Percentiles rank a stretch among this genome's conserved stretches.
These are phyloP conservation scores for Terebella lapidaria DNA, from an alignment of 2,888 invertebrate genomes.

Conservation along the genomic window DNA sequence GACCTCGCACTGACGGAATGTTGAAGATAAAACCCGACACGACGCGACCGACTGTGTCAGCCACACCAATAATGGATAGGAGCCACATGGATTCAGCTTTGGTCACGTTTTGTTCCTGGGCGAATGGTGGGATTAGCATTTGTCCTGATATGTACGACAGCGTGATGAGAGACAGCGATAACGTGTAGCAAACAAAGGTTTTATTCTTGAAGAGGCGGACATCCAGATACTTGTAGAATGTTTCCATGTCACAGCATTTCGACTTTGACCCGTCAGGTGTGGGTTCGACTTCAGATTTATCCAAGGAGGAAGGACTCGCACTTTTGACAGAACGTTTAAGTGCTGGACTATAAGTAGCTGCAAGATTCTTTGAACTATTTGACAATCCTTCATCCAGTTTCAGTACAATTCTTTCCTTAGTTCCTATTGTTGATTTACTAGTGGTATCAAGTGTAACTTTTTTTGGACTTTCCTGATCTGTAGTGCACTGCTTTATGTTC, in stretches of 20 bases:
- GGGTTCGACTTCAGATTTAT: background rate
- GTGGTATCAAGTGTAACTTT: background rate
- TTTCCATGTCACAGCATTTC: background rate
- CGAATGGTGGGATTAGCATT: slow-evolving; percentile 9
- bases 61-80: slow-evolving; percentile 4
- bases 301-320: background rate
- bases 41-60: slow-evolving; percentile 7
- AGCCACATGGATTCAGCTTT: background rate
- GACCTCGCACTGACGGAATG: background rate
- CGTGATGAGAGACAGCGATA: slow-evolving; percentile 3
- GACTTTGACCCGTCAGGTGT: background rate
- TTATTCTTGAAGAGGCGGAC: background rate
- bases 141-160: slow-evolving; percentile 7
- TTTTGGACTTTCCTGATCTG: background rate
- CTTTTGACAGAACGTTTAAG: background rate
- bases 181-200: slow-evolving; percentile 1
- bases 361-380: background rate
- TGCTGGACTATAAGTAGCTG: background rate
- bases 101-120: background rate
- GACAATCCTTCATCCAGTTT: background rate
- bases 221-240: background rate
- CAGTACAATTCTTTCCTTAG: too few species aligned
- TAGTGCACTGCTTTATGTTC: background rate
- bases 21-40: slow-evolving; percentile 12
- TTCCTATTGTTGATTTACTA: too few species aligned